Percentiles rank a stretch among this genome's conserved stretches.
These are phyloP conservation scores for Anoplolepis gracilipes DNA, from an alignment of 1,140 invertebrate genomes.

Conservation along the genomic window DNA sequence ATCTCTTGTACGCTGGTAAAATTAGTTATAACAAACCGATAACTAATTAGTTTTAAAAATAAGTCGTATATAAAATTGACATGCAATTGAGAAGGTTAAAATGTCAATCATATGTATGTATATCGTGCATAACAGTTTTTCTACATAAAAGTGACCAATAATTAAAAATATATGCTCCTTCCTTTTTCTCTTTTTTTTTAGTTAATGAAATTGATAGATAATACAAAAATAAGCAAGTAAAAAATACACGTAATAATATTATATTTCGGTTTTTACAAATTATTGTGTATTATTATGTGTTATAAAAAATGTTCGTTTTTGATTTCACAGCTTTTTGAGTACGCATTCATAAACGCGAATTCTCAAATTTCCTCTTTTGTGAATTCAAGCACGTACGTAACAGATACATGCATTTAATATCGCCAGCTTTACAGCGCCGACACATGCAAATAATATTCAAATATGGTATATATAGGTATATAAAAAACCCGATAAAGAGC, in stretches of 20 bases:
- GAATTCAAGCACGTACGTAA: neutral
- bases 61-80: neutral
- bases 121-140: no score
- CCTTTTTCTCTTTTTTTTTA: neutral
- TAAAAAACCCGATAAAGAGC: neutral
- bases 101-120: no score
- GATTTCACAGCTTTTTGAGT: neutral
- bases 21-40: neutral
- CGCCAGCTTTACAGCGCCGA: neutral
- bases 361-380: neutral
- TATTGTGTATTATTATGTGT: neutral
- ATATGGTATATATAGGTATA: neutral
- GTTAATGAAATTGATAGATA: neutral
- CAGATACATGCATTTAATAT: conserved; percentile 2
- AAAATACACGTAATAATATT: neutral
- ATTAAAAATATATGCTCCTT: neutral
- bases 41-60: neutral
- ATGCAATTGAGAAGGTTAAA: neutral
- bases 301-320: conserved; percentile 1
- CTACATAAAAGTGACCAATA: neutral
- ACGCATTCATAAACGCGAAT: neutral
- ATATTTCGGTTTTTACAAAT: neutral
- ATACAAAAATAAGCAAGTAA: neutral
- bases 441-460: conserved; percentile 12
- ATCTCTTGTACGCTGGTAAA: neutral